Conservation (phyloP, 2,888 invertebrate genomes). For the Drosophila flavopinicola region DNA sequence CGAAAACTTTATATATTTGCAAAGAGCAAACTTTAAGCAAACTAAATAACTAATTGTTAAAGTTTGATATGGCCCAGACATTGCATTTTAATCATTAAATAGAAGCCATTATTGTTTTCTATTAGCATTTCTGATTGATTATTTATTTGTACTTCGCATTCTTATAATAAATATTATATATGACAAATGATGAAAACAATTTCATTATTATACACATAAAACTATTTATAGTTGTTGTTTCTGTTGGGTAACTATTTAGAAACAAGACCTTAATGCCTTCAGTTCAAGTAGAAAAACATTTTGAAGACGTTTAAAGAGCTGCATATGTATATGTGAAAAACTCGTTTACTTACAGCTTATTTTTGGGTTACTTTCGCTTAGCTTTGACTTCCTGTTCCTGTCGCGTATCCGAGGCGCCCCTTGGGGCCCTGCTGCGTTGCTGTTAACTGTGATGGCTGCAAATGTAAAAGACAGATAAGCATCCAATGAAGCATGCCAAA, state of each 20-base stretch:
- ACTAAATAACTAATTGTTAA: slow-evolving; percentile 12
- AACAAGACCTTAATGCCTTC: no score
- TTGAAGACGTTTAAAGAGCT: neutral
- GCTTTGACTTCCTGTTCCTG: slow-evolving; percentile 36
- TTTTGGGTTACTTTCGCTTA: slow-evolving; percentile 29
- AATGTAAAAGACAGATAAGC: slow-evolving; percentile 19
- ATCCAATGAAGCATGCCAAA: slow-evolving; percentile 58
- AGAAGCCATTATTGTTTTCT: neutral
- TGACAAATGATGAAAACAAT: no score
- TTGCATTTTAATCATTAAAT: neutral
- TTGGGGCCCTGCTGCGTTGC: slow-evolving; percentile 64
- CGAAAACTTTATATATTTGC: slow-evolving; percentile 17
- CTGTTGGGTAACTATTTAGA: no score
- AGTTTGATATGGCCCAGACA: neutral
- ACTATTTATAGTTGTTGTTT: no score
- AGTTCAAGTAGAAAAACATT: neutral
- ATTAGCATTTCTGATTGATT: no score
- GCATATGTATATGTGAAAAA: neutral
- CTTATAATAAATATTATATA: no score
- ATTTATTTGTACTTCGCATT: no score
- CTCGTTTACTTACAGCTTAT: slow-evolving; percentile 60
- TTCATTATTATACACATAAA: no score
- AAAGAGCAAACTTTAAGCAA: neutral
- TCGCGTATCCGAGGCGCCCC: slow-evolving; percentile 80
- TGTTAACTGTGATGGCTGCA: slow-evolving; percentile 76